Evolutionary conservation across 2,888 invertebrate genomes (phyloP), one percentile per base, ranked within the genome.

Genomic region (Drosophila pseudotakahashii): DNA sequence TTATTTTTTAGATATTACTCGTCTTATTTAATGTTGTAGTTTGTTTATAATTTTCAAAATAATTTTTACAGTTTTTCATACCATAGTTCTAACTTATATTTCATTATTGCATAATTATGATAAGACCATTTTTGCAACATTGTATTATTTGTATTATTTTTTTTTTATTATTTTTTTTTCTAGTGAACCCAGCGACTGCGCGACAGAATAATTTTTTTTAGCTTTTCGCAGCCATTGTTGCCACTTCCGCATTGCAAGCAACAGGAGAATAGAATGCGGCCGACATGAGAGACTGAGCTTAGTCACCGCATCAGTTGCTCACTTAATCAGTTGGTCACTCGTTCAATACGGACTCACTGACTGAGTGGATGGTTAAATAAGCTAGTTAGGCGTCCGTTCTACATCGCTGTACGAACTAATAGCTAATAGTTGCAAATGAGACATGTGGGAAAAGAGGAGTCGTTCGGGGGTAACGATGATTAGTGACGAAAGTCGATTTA

Each of bases 241-340:
- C 42, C 63, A 57, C 76, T 81, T 85, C 82, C 79, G 80, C 77
- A 79, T 82, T 79, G 69, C 60, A 61, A 51, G 44, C 66, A 45
- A 47, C 61, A 66, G 51, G 51, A 66, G 64, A 42, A 26, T 41
- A 36, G 41, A 26, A 42, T 66, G 30, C 7, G 7, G 19, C 41
- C 16, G 36, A 14, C 34, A 48, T 41, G 42, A 42, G 36, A 50
- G 53, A 14, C 23, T 11, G 11, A n/a, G 44, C 53, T 70, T 73
- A 53, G 48, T 60, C 52, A 62, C 55, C 54, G 44, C 59, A 62
- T 62, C 71, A 54, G 57, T 75, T 61, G 30, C 42, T 68, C 47
- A 57, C 42, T 48, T 48, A 50, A 47, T 64, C 61, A 78, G 61
- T 59, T 44, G 30, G 39, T n/a, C 47, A 55, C 57, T 53, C 51